Percentiles rank a stretch among this genome's conserved stretches.
Evolutionary conservation across 2,113 vertebrate species (phyloP).

Genomic region (Gymnobelideus leadbeateri): DNA sequence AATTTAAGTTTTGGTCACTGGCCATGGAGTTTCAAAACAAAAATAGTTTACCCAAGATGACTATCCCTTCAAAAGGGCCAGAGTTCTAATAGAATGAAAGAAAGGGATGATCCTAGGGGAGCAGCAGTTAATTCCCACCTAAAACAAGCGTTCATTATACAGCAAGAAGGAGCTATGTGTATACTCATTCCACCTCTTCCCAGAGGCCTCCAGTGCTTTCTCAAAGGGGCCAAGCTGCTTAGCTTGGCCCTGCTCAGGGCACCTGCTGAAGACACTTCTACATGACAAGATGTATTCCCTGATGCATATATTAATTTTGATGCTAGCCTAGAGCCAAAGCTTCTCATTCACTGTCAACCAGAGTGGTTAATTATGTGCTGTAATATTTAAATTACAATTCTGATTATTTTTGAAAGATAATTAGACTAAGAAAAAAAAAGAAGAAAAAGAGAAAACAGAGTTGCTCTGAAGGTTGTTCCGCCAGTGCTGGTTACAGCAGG

Average conservation of each 20-base stretch:
- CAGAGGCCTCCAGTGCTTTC: neutral
- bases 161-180: neutral
- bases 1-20: neutral
- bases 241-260: neutral
- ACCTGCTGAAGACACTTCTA: slow-evolving; percentile 34
- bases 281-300: slow-evolving; percentile 35
- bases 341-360: slow-evolving; percentile 75
- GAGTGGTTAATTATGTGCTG: slow-evolving; percentile 78
- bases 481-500: slow-evolving; percentile 42
- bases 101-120: neutral
- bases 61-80: neutral
- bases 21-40: neutral
- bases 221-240: neutral
- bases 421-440: slow-evolving; percentile 67
- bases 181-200: slow-evolving; percentile 3
- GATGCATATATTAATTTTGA: slow-evolving; percentile 68
- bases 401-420: slow-evolving; percentile 80
- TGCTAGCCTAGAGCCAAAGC: slow-evolving; percentile 71
- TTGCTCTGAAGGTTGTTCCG: slow-evolving; percentile 43
- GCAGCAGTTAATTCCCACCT: slow-evolving; percentile 22
- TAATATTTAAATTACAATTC: slow-evolving; percentile 81
- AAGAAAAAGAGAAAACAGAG: neutral
- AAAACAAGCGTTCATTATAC: slow-evolving; percentile 6
- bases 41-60: slow-evolving; percentile 16
- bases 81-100: slow-evolving; percentile 14